These are phyloP conservation scores for Pachydiplax longipennis DNA, from an alignment of 2,888 invertebrate genomes.

Conservation along the genomic window DNA sequence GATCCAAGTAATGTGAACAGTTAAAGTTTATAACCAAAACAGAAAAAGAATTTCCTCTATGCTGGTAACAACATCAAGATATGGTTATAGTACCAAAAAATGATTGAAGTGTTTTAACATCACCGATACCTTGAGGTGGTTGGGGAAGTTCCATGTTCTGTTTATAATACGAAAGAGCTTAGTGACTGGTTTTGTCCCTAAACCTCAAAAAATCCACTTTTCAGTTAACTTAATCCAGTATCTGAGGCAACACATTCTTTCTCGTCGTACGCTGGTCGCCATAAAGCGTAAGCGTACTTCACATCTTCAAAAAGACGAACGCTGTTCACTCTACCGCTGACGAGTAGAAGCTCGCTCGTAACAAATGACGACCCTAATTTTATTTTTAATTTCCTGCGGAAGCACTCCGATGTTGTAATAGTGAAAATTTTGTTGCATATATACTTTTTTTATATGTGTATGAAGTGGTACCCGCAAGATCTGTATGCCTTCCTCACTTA, in stretches of 20 bases:
- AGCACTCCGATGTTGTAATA: too few relatives aligned
- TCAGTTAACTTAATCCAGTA: constrained; percentile 1
- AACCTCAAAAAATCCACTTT: constrained; percentile 26
- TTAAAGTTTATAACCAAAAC: too few relatives aligned
- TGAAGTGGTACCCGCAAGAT: too few relatives aligned
- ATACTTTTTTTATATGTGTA: too few relatives aligned
- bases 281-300: constrained; percentile 43
- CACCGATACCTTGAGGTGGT: constrained; percentile 20
- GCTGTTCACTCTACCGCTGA: constrained; percentile 34
- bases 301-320: constrained; percentile 42
- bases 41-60: background rate
- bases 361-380: background rate
- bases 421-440: too few relatives aligned
- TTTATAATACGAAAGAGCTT: background rate
- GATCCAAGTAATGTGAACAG: too few relatives aligned
- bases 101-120: background rate
- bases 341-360: background rate
- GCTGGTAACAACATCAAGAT: background rate
- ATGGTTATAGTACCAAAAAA: background rate
- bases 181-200: background rate
- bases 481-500: too few relatives aligned
- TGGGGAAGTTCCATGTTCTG: constrained; percentile 29
- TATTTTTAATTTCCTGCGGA: too few relatives aligned
- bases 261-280: constrained; percentile 14
- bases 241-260: constrained; percentile 31